Percentiles rank a stretch among this genome's conserved stretches.
phyloP scores from a whole-genome alignment of 2,888 invertebrate genomes.

The Latrodectus elegans region DNA sequence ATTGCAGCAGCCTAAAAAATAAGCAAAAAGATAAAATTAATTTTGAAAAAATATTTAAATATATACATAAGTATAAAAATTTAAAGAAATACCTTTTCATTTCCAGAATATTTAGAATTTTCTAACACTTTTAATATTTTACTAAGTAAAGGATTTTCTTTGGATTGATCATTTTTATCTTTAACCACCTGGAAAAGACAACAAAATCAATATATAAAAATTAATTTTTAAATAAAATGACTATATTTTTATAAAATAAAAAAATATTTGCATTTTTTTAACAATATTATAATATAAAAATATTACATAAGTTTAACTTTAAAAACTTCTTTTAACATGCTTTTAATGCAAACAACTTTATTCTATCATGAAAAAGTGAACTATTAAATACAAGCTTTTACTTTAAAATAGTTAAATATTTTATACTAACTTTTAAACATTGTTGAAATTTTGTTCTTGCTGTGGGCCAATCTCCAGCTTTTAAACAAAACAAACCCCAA shows the following conservation, averaged over 20 bases:
- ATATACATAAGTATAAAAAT: background rate
- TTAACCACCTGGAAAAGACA: constrained; percentile 22
- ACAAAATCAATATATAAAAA: background rate
- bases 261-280: background rate
- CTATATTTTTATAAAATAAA: background rate
- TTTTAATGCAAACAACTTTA: no score
- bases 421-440: constrained; percentile 75
- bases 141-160: constrained; percentile 61
- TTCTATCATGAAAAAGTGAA: no score
- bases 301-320: no score
- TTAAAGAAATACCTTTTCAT: constrained; percentile 40
- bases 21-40: background rate
- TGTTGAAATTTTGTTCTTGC: constrained; percentile 85
- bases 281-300: background rate
- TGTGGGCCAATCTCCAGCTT: constrained; percentile 84
- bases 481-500: constrained; percentile 89
- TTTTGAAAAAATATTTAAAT: background rate
- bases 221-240: background rate
- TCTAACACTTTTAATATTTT: constrained; percentile 58
- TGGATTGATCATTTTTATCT: constrained; percentile 50
- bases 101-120: constrained; percentile 55
- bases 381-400: no score
- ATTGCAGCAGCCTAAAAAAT: constrained; percentile 54
- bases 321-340: background rate
- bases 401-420: background rate